Base-by-base conservation (phyloP, 2,888 invertebrate species). In the Spisula solida region DNA sequence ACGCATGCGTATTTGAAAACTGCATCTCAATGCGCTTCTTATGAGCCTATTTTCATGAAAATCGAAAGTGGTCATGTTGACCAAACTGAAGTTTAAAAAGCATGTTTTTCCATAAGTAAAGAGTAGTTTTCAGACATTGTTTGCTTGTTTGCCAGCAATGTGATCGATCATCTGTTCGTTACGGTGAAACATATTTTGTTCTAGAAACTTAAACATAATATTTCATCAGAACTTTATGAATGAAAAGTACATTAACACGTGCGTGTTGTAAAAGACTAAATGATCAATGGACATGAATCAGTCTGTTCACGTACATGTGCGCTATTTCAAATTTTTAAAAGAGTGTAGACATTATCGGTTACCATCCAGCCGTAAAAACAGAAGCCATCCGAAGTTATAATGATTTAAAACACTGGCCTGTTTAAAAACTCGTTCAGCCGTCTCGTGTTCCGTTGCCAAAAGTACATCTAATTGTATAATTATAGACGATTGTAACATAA, bases 341-440 rank as follows among this genome's bases (percentile, higher is more conserved):
- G 25, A 66, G 60, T 4, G 25, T 25, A 66, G 8, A 66, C 25
- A 66, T 66, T 25, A 66, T 66, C 60, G 25, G 60, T 25, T 66
- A 10, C 25, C 60, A 12, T 25, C 25, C 60, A 66, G 25, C 25
- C 60, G 60, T 66, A 25, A 66, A 66, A 66, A 66, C 60, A 66
- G 60, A 66, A 66, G 60, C 60, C 25, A 66, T 66, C 25, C 60
- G 25, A 66, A 66, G 8, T 6, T 66, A 66, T 66, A 66, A 66
- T 66, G 60, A 25, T 25, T n/a, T 66, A n/a, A 66, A 66, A 66
- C 60, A 25, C 25, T 66, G 60, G 31, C 34, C 75, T 75, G 75
- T 75, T 75, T 75, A 18, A 75, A 75, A 75, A 75, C 75, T 75
- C 75, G 75, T 75, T 75, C 75, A 75, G 34, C 18, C 34, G 29